Base-by-base conservation (phyloP, 1,140 invertebrate species). In the Drosophila malerkotliana region DNA sequence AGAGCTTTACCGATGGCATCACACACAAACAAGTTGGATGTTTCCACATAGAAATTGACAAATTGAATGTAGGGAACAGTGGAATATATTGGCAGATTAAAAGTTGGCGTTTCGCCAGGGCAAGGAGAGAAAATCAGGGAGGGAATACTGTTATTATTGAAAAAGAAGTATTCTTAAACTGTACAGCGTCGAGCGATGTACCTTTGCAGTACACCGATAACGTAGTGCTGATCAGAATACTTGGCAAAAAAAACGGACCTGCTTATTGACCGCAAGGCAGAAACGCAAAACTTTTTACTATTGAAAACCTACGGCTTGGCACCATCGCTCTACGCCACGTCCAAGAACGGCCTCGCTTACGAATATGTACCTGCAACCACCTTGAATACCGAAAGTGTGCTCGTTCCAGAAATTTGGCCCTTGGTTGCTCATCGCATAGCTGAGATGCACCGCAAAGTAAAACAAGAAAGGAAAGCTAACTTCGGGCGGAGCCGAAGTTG, bases 1-100 rank as follows among this genome's bases (percentile, higher is more conserved):
- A 99, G 98, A 92, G 96, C 77, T 99, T 99, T 92, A 98, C 97
- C 57, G 97, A 98, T 94, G 98, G 98, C 28, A 98, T 98, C 55
- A 98, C 98, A 51, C 99, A 99, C 93, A 97, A 97, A 92, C 93
- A 99, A 64, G 93, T 99, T 48, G 96, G 96, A 26, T 96, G 97
- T 78, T 96, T 93, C 83, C 83, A 91, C 67, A 91, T 90, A 18
- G 44, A 63, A 62, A 64, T 26, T 63, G 55, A 64, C 48, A 64
- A 87, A 68, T 14, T 81, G 44, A 76, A 37, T 41, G 76, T 81
- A 69, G 75, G 72, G 51, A 75, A 73, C 37, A 71, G 67, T 52
- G 75, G 54, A 49, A 47, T 72, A 37, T 81, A 79, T 73, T 8
- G 69, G 45, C 74, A 63, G 12, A 81, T 69, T 37, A 78, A 81